Conservation (phyloP, 1,140 invertebrate species). For the Pristionchus pacificus region DNA sequence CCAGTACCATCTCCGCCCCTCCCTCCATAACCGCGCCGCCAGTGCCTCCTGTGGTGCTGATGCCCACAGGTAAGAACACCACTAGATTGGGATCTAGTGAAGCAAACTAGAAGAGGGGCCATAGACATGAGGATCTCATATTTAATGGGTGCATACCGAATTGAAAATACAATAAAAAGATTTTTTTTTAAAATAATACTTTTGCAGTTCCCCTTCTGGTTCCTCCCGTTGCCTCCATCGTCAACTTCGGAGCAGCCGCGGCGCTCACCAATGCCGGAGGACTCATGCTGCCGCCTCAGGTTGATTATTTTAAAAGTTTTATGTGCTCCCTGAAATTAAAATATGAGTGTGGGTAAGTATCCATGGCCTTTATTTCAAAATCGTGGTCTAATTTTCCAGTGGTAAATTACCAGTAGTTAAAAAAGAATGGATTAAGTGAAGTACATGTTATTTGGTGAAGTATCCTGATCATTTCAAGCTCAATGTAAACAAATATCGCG, state of each 20-base stretch:
- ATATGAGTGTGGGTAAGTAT: too few species aligned
- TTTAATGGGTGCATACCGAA: background rate
- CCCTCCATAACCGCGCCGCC: constrained; percentile 8
- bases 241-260: background rate
- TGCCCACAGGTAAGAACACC: background rate
- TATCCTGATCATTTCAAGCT: too few species aligned
- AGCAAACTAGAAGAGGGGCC: constrained; percentile 2
- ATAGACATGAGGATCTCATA: too few species aligned
- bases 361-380: too few species aligned
- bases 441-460: background rate
- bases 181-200: too few species aligned
- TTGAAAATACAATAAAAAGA: background rate
- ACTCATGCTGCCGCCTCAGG: background rate
- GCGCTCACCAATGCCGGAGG: background rate
- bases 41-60: constrained; percentile 1
- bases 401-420: too few species aligned
- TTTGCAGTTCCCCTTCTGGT: too few species aligned
- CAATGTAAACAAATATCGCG: too few species aligned
- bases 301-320: background rate
- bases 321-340: too few species aligned
- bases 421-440: too few species aligned
- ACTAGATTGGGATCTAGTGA: background rate
- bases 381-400: too few species aligned
- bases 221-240: background rate
- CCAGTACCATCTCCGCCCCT: too few species aligned